Base-by-base conservation (phyloP, 2,888 invertebrate species). In the Lasius platythorax region DNA sequence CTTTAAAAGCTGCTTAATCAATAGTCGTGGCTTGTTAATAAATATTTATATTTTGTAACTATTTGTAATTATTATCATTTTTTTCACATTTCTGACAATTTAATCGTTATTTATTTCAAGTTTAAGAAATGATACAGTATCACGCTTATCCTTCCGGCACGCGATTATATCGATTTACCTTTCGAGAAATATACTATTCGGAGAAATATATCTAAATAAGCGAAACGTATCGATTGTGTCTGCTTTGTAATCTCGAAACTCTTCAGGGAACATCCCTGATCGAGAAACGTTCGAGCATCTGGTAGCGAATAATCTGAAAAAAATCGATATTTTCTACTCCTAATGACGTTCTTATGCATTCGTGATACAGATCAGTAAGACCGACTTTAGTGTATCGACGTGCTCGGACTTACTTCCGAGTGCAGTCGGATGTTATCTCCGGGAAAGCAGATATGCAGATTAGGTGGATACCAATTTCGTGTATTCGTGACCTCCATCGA, bases 381-480 rank as follows among this genome's bases (percentile, higher is more conserved):
- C 12, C 33, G 66, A 67, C 18, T 67, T 76, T 76, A 76, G 53
- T 67, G 11, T 67, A 76, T 67, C 76, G 68, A 76, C 76, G 76
- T 76, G 76, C 76, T 76, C 67, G 76, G 76, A 76, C 76, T 76
- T 76, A 53, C 66, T 64, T 66, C 33, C 50, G 28, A 5, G 53
- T 68, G 43, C 43, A 67, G 40, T 40, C 12, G 33, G 30, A 58
- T 46, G 46, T 23, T 82, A 68, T 43, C 68, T 66, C 58, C 70
- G 46, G 15, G 50, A 82, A 85, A 58, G 78, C 74, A 76, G 74
- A 83, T 85, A 87, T 87, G 87, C 72, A 87, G 85, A 87, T 87
- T 70, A 83, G 83, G 74, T 56, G 87, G 82, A 82, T 78, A 82
- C 74, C 85, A 87, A 87, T 87, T 85, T 85, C 72, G 83, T 66